phyloP scores from a whole-genome alignment of 2,888 invertebrate genomes.

The Agriotes lineatus region DNA sequence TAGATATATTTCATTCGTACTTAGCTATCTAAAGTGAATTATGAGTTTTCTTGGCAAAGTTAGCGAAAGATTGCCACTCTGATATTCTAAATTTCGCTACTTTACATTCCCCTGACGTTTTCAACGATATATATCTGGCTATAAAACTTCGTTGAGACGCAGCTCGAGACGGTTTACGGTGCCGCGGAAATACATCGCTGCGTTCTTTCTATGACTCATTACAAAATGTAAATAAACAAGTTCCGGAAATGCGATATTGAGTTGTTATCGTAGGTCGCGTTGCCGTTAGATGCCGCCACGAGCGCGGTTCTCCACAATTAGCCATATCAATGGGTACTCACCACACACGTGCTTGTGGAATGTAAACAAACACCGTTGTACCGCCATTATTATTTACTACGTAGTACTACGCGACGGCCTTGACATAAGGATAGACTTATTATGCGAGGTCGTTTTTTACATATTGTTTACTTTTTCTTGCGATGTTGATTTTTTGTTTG shows the following conservation, averaged over 20 bases:
- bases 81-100: conserved; percentile 35
- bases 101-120: conserved; percentile 35
- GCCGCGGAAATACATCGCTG: not conserved
- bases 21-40: conserved; percentile 34
- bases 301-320: conserved; percentile 27
- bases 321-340: conserved; percentile 42
- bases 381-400: conserved; percentile 45
- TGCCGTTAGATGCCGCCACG: conserved; percentile 23
- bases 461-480: not conserved
- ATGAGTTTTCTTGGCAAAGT: conserved; percentile 40
- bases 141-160: conserved; percentile 25
- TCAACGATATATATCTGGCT: conserved; percentile 26
- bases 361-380: conserved; percentile 47
- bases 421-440: conserved; percentile 39
- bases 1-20: conserved; percentile 35
- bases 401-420: conserved; percentile 43
- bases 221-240: conserved; percentile 33
- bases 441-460: conserved; percentile 36
- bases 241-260: conserved; percentile 24
- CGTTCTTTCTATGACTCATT: conserved; percentile 30
- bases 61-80: conserved; percentile 30
- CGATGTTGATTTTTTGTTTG: too few relatives aligned
- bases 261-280: conserved; percentile 32
- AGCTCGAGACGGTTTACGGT: conserved; percentile 18
- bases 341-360: conserved; percentile 44